A percentile compares a stretch with the other conserved stretches of the same genome.
Evolutionary conservation across 2,888 invertebrate genomes (phyloP).

Genomic region (Pterobdella sp.): DNA sequence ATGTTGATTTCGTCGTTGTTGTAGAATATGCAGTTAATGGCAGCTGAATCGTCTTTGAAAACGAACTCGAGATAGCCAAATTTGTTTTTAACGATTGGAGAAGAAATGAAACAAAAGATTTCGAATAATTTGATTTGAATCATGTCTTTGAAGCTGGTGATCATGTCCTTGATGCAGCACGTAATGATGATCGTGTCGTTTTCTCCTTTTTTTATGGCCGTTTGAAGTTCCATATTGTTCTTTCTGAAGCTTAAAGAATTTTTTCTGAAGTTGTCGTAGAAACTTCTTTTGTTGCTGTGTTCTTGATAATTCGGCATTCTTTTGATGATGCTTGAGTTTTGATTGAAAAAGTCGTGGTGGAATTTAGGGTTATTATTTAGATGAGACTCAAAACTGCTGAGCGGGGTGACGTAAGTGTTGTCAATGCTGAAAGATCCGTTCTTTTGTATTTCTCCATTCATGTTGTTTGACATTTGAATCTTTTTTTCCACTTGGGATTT

Average conservation of each 20-base stretch:
- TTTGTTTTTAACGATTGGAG: neutral
- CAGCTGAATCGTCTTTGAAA: neutral
- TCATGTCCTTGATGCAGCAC: neutral
- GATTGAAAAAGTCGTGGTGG: neutral
- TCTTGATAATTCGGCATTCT: neutral
- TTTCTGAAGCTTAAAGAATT: neutral
- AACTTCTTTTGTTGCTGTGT: neutral
- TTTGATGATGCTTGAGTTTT: neutral
- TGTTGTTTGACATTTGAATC: neutral
- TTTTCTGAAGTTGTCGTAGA: neutral
- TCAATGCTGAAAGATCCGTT: neutral
- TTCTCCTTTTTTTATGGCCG: neutral
- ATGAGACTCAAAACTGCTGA: neutral
- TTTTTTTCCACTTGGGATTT: neutral
- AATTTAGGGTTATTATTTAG: neutral
- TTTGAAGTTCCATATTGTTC: neutral
- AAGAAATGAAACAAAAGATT: neutral
- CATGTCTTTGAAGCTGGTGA: neutral
- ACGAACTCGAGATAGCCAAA: neutral
- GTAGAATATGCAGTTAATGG: neutral
- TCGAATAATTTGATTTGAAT: neutral
- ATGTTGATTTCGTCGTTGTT: neutral
- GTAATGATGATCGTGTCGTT: neutral
- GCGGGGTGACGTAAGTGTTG: neutral
- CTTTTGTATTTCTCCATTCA: neutral